phyloP scores from a whole-genome alignment of 2,797 vertebrate genomes.

The Micromesistius poutassou region DNA sequence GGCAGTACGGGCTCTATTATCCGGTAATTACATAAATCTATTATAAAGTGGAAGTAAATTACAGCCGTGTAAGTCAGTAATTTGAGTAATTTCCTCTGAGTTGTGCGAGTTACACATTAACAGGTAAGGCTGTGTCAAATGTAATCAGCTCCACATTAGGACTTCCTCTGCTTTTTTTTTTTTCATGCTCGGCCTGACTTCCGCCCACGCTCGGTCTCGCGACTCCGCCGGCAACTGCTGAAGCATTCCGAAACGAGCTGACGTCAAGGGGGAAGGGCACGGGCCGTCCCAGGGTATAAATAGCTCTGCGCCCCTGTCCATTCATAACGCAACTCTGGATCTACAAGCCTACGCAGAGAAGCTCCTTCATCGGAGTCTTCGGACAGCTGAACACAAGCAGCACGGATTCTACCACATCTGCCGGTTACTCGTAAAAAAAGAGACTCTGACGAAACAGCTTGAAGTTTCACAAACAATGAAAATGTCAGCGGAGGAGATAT shows the following conservation, averaged over 20 bases:
- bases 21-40: not conserved
- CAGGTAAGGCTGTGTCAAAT: not conserved
- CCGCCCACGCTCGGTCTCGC: not conserved
- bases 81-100: not conserved
- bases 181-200: too few relatives aligned
- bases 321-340: constrained; percentile 61
- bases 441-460: not conserved
- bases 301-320: constrained; percentile 30
- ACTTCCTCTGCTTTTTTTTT: not conserved
- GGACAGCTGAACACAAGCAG: constrained; percentile 20
- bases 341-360: constrained; percentile 29
- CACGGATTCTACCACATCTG: constrained; percentile 9
- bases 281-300: not conserved
- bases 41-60: not conserved
- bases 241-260: constrained; percentile 62
- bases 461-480: constrained; percentile 58
- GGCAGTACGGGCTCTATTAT: not conserved
- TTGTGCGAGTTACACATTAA: not conserved
- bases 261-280: constrained; percentile 52
- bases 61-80: not conserved
- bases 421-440: not conserved
- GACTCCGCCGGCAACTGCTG: constrained; percentile 42
- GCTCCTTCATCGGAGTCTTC: constrained; percentile 45
- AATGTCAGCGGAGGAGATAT: constrained; percentile 72
- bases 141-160: not conserved